Conservation (phyloP, 92 coral and sea anemone genomes). For the Metridium senile region DNA sequence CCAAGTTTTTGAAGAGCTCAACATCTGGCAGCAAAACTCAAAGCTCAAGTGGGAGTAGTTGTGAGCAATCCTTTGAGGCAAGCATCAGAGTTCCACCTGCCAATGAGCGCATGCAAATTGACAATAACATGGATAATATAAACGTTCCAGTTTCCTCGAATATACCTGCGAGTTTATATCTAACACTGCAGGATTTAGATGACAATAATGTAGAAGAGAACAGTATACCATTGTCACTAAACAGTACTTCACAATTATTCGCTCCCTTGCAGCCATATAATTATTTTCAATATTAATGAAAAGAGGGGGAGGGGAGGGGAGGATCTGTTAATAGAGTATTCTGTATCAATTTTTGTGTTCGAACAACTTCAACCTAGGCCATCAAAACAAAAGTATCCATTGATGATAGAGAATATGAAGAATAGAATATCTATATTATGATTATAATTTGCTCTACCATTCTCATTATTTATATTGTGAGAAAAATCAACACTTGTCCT, state of each 20-base stretch:
- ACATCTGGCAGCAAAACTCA: not conserved
- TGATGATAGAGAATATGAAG: no score
- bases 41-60: not conserved
- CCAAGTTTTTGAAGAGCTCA: not conserved
- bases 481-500: no score
- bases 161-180: not conserved
- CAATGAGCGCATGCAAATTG: not conserved
- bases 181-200: not conserved
- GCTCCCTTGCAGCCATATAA: not conserved
- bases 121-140: no score
- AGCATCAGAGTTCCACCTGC: not conserved
- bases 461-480: no score
- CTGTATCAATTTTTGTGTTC: no score
- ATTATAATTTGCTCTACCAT: no score
- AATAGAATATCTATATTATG: no score
- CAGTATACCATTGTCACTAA: not conserved
- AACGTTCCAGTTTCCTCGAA: no score
- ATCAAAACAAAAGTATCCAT: no score
- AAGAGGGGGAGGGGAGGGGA: no score
- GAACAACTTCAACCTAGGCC: no score
- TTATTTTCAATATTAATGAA: not conserved
- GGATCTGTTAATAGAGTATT: no score
- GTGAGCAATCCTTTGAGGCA: not conserved
- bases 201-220: not conserved
- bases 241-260: not conserved